Conservation (phyloP, 2,888 invertebrate species). For the Notodonta dromedarius region DNA sequence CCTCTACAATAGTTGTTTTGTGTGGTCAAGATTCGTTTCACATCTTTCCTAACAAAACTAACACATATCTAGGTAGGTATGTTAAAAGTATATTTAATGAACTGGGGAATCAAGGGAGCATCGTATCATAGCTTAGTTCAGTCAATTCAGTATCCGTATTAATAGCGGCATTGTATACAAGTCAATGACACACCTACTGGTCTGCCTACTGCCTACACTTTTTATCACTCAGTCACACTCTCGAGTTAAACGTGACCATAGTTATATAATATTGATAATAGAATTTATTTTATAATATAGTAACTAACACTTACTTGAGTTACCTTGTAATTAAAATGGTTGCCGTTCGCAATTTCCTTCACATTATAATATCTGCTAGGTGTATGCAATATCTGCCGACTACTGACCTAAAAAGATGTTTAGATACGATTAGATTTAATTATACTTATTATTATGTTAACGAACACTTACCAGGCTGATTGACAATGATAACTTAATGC, state of each 20-base stretch:
- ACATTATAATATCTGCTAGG: conserved; percentile 7
- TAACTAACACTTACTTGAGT: neutral
- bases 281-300: conserved; percentile 3
- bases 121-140: neutral
- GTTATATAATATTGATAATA: conserved; percentile 6
- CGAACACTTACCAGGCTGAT: neutral
- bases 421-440: conserved; percentile 10
- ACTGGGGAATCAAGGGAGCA: neutral
- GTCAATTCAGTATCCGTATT: neutral
- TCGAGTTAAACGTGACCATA: conserved; percentile 2
- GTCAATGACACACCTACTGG: conserved; percentile 2
- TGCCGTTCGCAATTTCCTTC: conserved; percentile 20
- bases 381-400: conserved; percentile 13
- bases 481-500: neutral
- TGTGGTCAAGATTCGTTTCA: too few relatives aligned
- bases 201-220: conserved; percentile 4
- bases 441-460: conserved; percentile 5
- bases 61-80: too few relatives aligned
- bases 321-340: conserved; percentile 22
- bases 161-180: conserved; percentile 1
- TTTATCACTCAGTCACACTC: conserved; percentile 2
- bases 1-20: too few relatives aligned
- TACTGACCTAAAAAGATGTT: conserved; percentile 23
- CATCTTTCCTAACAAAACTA: too few relatives aligned
- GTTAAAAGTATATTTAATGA: neutral